Evolutionary conservation across 2,113 vertebrate genomes (phyloP).

Genomic region (Malurus elegans): DNA sequence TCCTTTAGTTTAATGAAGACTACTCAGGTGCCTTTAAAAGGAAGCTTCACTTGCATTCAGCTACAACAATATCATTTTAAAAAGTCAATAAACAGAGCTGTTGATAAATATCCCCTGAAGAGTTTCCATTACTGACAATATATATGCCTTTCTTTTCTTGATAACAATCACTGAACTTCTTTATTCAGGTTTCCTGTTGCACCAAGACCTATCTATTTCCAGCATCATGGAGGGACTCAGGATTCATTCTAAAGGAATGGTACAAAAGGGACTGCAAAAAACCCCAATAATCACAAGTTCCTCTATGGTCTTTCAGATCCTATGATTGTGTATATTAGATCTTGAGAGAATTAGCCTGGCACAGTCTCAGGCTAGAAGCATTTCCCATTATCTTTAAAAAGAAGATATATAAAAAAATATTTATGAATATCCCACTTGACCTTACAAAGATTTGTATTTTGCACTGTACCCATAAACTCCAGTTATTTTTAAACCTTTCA

Average conservation of each 20-base stretch:
- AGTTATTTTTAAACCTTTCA: background rate
- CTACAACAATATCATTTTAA: background rate
- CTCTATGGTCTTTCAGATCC: background rate
- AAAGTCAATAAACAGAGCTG: background rate
- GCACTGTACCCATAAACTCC: background rate
- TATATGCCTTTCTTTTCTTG: background rate
- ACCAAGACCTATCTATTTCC: background rate
- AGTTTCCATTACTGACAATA: background rate
- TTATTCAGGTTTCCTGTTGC: background rate
- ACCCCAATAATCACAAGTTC: background rate
- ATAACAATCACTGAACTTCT: background rate
- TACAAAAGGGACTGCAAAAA: background rate
- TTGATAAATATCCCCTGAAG: background rate
- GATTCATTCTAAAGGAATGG: background rate
- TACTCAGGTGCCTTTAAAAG: background rate
- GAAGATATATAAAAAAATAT: background rate
- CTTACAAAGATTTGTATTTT: background rate
- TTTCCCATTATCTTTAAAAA: background rate
- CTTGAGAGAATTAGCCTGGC: background rate
- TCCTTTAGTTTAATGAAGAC: background rate
- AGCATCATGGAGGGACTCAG: background rate
- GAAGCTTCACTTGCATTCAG: background rate
- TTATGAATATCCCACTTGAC: background rate
- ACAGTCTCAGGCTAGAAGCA: background rate
- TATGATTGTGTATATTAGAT: background rate